phyloP scores from a whole-genome alignment of 2,113 vertebrate species.

The Hippocampus zosterae region DNA sequence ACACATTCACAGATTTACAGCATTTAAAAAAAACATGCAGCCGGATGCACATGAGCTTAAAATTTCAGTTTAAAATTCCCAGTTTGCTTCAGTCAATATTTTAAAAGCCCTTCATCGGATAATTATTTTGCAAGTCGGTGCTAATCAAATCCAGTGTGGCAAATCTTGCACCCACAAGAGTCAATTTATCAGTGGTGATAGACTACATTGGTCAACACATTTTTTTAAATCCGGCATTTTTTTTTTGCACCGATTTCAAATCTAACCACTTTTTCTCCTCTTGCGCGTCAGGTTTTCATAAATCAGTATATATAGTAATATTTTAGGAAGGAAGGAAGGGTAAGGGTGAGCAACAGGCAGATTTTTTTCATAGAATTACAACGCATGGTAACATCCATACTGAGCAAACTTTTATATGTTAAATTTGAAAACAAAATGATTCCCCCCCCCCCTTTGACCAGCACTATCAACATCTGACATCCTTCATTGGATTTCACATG shows the following conservation, averaged over 20 bases:
- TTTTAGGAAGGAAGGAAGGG: no score
- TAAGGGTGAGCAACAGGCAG: no score
- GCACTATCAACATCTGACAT: slow-evolving; percentile 23
- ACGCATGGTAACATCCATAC: no score
- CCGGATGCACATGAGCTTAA: slow-evolving; percentile 28
- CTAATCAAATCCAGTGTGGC: slow-evolving; percentile 12
- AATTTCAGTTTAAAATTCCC: slow-evolving; percentile 16
- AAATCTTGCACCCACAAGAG: slow-evolving; percentile 16
- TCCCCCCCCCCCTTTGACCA: no score
- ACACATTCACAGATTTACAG: slow-evolving; percentile 43
- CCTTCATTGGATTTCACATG: slow-evolving; percentile 35
- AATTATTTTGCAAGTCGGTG: background rate
- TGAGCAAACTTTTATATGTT: no score
- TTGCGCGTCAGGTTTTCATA: no score
- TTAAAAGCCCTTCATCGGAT: slow-evolving; percentile 43
- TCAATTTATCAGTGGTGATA: slow-evolving; percentile 18
- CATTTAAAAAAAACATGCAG: slow-evolving; percentile 45
- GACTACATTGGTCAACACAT: no score
- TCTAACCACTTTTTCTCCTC: no score
- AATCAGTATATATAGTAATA: no score
- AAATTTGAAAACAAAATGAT: no score
- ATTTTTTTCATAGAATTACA: background rate
- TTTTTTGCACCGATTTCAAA: no score
- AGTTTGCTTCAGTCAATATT: slow-evolving; percentile 53
- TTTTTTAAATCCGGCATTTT: no score